Evolutionary conservation across 2,113 vertebrate genomes (phyloP), one percentile per base, ranked within the genome.

Genomic region (Nyctibius bracteatus): DNA sequence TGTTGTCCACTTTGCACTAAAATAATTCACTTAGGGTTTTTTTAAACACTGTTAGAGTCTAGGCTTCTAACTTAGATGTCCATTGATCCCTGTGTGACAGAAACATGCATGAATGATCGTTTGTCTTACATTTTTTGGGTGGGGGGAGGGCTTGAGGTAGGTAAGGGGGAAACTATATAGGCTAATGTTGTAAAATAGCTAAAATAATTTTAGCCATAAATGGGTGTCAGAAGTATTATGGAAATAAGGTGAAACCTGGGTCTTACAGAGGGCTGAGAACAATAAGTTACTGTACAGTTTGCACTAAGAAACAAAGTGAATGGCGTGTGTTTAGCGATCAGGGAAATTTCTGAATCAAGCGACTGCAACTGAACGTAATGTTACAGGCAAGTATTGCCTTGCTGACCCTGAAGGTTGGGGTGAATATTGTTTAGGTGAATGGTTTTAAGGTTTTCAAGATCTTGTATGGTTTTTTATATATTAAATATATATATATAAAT

Each of bases 391-490:
- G 75, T 7, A 12, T 65, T 92, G 81, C 80, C 91, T 82, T 90
- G 82, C 83, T 94, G 89, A 92, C 75, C 82, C 71, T 83, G 92
- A 96, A 78, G 86, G 81, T 33, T 94, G 83, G 77, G 84, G n/a
- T 62, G 88, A 94, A 63, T 81, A 61, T 67, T 94, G 95, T 65
- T 96, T 87, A 88, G 73, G 67, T 58, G 96, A 97, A 94, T 95
- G 96, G 95, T 97, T 97, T 98, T 97, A 98, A 96, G 96, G 92
- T 98, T 98, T 98, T 97, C 81, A 95, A 92, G 83, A 86, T 97
- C 94, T 94, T 96, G 37, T 87, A 67, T 92, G 92, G 72, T 65
- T 97, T 95, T 97, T 96, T 97, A 84, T 90, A 43, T 12, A 94
- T 92, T 92, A 86, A 92, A 92, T 59, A 88, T 93, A 84, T 65